Evolutionary conservation across 2,888 invertebrate species (phyloP), one percentile per base, ranked within the genome.

Genomic region (Lydus trimaculatus): DNA sequence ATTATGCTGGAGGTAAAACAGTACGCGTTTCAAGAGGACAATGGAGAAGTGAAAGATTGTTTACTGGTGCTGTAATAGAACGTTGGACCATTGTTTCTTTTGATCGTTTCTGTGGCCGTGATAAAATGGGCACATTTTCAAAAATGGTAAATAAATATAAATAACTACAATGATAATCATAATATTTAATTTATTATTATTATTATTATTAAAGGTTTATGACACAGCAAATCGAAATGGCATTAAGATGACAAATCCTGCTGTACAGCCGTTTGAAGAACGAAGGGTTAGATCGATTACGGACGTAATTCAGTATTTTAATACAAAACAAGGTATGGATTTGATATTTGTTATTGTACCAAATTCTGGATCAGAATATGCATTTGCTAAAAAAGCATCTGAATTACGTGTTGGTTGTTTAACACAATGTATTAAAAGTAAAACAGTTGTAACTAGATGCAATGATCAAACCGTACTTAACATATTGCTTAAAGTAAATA

Each of bases 401-500:
- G 94, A 95, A 83, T 79, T 91, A 0, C 85, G 86, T 15, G 86
- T 90, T 15, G 93, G 93, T 0, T 87, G 92, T 65, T 81, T 93
- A 58, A 94, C 94, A 0, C 96, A 92, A 81, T 96, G 92, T 83
- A 87, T 91, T 70, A 91, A 90, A 84, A 75, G 83, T 0, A 73
- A 70, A 0, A 91, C 90, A 0, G 68, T 90, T 23, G 66, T 71
- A 3, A 84, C 73, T 58, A 84, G 83, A 73, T 85, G 91, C 81
- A 91, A 90, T 74, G 78, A 79, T 0, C 87, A 90, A 65, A 93
- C 94, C 0, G 86, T 91, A 0, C 84, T 84, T 0, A 95, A 95
- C 79, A 91, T 95, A 70, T 81, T 94, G 17, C 83, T 94, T 0
- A 80, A 92, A 78, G 90, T 93, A 0, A 94, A 94, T 80, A 90